Base-by-base conservation (phyloP, 1,140 invertebrate genomes). In the Lordiphosa mommai region DNA sequence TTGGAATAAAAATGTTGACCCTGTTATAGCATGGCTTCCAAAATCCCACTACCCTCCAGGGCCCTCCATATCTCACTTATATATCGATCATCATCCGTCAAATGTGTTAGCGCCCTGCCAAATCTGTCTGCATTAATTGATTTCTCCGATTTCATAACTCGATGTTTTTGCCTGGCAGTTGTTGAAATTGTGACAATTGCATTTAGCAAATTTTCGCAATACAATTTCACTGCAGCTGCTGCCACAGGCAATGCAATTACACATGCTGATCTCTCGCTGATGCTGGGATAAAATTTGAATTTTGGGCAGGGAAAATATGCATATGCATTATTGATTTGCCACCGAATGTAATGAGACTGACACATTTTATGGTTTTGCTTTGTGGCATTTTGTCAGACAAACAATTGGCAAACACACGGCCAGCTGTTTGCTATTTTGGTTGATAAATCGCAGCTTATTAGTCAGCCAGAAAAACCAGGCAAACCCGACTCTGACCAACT, bases 41-140 rank as follows among this genome's bases (percentile, higher is more conserved):
- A n/a, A n/a, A n/a, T n/a, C n/a, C n/a, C n/a, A n/a, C n/a, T n/a
- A n/a, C n/a, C 60, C 61, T 51, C 37, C 9, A 7, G 10, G 27
- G 47, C 6, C 10, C 33, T 10, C 27, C 12, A 12, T 6, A n/a
- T 10, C 20, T n/a, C 38, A 44, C 51, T 70, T 51, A 74, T 70
- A 82, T 82, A 74, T 71, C 77, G 77, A 72, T 63, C 65, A 61
- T 51, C 72, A 68, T 72, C 49, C 53, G 66, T 61, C 64, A 64
- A 52, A n/a, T 9, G 47, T 47, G 57, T 68, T 59, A 58, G 51
- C 71, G 48, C 58, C 59, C 59, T 56, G 71, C 58, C 63, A 70
- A 72, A 79, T 65, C 69, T 69, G 68, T 76, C 72, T 72, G 57
- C 33, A 61, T 55, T 76, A 82, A 80, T 82, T 80, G 71, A 82